Conservation (phyloP, 2,797 vertebrate genomes). For the Hemibagrus guttatus region DNA sequence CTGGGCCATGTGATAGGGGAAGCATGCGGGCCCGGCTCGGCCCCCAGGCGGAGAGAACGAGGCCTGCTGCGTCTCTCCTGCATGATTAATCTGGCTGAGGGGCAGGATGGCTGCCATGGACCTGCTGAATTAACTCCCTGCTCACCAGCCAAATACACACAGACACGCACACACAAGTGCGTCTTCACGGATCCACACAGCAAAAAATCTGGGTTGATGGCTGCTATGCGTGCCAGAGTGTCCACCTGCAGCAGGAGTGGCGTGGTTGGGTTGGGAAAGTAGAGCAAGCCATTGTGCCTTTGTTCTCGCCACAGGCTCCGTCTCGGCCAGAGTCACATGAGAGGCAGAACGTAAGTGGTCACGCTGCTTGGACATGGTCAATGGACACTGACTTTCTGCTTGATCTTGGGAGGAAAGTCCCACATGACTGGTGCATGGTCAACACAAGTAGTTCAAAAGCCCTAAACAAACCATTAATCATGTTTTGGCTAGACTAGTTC, state of each 20-base stretch:
- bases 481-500: slow-evolving; percentile 8
- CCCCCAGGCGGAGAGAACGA: slow-evolving; percentile 87
- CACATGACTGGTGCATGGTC: slow-evolving; percentile 29
- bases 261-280: slow-evolving; percentile 51
- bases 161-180: slow-evolving; percentile 31
- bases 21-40: slow-evolving; percentile 89
- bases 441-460: slow-evolving; percentile 25
- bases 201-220: slow-evolving; percentile 61
- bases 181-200: slow-evolving; percentile 45
- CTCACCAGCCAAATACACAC: slow-evolving; percentile 65
- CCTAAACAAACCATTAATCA: slow-evolving; percentile 35
- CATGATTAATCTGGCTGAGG: slow-evolving; percentile 98
- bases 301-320: slow-evolving; percentile 56
- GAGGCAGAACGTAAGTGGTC: slow-evolving; percentile 47
- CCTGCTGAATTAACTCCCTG: slow-evolving; percentile 80
- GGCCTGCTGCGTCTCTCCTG: slow-evolving; percentile 94
- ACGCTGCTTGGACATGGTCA: slow-evolving; percentile 53
- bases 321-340: slow-evolving; percentile 54
- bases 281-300: slow-evolving; percentile 56
- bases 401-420: slow-evolving; percentile 25
- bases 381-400: slow-evolving; percentile 51
- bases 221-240: slow-evolving; percentile 47
- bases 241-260: slow-evolving; percentile 59
- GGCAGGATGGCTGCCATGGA: slow-evolving; percentile 88
- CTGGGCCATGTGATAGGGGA: slow-evolving; percentile 88